A percentile compares a stretch with the other conserved stretches of the same genome.
Conservation (phyloP, 2,797 vertebrate species). For the Macropus fuliginosus region DNA sequence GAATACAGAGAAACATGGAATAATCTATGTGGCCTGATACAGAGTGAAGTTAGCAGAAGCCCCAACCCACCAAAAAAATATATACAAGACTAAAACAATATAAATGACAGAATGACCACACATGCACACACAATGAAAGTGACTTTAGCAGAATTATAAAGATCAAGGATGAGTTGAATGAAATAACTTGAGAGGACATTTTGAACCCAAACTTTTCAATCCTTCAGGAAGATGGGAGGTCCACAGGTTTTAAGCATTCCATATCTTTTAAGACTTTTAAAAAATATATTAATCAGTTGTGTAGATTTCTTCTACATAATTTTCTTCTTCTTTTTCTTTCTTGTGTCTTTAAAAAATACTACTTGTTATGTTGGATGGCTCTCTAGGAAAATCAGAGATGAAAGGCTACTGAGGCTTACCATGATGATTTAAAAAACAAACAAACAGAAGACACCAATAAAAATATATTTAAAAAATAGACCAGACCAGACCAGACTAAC, state of each 20-base stretch:
- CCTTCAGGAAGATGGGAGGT: neutral
- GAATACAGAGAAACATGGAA: neutral
- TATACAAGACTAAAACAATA: neutral
- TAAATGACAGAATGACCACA: neutral
- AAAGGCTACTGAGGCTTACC: neutral
- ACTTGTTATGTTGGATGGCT: neutral
- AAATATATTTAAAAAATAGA: neutral
- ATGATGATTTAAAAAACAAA: neutral
- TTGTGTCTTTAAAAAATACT: neutral
- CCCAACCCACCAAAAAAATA: too few species aligned
- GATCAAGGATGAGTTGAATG: neutral
- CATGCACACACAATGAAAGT: neutral
- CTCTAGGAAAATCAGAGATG: neutral
- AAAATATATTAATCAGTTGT: neutral
- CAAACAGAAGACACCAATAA: neutral
- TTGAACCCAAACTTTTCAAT: neutral
- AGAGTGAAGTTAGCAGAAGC: neutral
- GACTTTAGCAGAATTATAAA: neutral
- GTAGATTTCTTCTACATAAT: neutral
- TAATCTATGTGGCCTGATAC: neutral
- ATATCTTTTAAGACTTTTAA: neutral
- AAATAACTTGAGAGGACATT: neutral
- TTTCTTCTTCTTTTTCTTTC: neutral
- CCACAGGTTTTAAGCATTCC: neutral
- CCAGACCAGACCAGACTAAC: neutral